These are phyloP conservation scores for Sitta carolinensis DNA, from an alignment of 2,797 vertebrate genomes.

Conservation along the genomic window DNA sequence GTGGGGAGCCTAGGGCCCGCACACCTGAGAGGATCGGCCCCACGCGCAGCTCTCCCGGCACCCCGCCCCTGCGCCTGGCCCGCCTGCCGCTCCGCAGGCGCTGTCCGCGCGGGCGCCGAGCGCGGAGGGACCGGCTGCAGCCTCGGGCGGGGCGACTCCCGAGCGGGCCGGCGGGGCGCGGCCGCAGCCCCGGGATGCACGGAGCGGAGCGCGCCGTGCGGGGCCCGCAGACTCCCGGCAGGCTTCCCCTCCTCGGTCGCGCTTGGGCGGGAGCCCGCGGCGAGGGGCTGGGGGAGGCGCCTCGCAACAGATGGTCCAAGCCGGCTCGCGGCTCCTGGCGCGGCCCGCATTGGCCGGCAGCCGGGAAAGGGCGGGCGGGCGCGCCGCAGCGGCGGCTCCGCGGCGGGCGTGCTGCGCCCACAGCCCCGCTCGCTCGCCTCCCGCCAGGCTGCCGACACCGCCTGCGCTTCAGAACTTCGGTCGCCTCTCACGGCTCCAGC, in stretches of 20 bases:
- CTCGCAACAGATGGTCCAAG: conserved; percentile 76
- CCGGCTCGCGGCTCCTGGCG: conserved; percentile 40
- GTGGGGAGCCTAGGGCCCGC: neutral
- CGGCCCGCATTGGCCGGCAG: conserved; percentile 59
- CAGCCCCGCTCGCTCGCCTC: no score
- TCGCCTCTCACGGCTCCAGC: neutral
- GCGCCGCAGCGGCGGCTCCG: neutral
- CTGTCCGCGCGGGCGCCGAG: neutral
- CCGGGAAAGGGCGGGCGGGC: neutral
- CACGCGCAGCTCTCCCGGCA: fast-evolving
- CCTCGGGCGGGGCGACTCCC: neutral
- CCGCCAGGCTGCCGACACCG: neutral
- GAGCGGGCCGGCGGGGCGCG: no score
- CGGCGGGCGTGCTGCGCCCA: neutral
- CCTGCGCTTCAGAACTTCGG: no score
- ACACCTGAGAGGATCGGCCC: neutral
- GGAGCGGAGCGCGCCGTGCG: no score
- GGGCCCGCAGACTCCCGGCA: no score
- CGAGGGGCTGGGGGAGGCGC: conserved; percentile 39
- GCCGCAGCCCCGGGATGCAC: neutral
- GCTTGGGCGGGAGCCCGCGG: neutral
- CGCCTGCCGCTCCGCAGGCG: neutral
- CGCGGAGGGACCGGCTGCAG: neutral
- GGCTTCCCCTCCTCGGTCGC: neutral
- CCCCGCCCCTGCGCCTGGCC: neutral